Conservation (phyloP, 2,797 vertebrate species). For the Ammospiza maritima region DNA sequence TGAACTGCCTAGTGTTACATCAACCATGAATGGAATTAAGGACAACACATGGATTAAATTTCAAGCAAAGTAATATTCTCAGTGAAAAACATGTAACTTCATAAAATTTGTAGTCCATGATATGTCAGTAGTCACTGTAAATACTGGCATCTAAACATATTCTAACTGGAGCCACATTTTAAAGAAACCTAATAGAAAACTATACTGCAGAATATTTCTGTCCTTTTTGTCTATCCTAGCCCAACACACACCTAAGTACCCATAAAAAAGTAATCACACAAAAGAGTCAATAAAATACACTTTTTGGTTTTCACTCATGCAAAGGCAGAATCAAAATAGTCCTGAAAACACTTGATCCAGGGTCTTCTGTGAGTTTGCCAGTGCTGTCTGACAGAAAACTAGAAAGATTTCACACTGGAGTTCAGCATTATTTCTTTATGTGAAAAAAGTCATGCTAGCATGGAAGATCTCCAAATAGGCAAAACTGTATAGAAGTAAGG, state of each 20-base stretch:
- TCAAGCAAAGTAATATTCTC: neutral
- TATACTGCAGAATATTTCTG: neutral
- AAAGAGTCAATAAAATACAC: neutral
- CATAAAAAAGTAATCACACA: neutral
- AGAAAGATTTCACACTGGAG: neutral
- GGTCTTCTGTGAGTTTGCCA: neutral
- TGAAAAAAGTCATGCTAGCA: neutral
- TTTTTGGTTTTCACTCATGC: neutral
- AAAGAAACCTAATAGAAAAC: neutral
- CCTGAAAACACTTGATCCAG: neutral
- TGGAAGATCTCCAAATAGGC: neutral
- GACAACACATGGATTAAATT: neutral
- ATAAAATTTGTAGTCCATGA: neutral
- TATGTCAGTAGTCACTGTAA: neutral
- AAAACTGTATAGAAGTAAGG: neutral
- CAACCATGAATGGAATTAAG: neutral
- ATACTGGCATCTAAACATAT: neutral
- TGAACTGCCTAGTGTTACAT: neutral
- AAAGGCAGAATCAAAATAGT: neutral
- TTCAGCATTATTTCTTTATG: neutral
- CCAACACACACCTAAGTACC: fast-evolving
- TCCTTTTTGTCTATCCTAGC: neutral
- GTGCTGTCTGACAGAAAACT: neutral
- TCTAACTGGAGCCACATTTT: neutral
- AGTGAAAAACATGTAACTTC: neutral